Evolutionary conservation across 2,888 invertebrate species (phyloP).

Genomic region (Endotricha flammealis): DNA sequence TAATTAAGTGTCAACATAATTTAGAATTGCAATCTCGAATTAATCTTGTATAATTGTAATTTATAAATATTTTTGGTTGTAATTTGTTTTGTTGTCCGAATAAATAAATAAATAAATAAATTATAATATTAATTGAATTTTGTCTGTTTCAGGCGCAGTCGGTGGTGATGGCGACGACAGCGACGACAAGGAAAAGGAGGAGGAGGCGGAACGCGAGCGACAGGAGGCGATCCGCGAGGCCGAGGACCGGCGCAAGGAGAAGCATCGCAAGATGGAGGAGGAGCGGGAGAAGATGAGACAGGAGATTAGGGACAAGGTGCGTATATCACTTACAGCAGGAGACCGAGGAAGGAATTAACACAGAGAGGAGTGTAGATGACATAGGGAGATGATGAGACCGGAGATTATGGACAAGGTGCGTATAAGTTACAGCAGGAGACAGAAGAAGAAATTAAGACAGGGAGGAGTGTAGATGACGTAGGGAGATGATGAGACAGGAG

Average conservation of each 20-base stretch:
- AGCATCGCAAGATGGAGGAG: constrained; percentile 99
- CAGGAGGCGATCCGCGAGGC: constrained; percentile 98
- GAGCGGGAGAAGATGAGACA: constrained; percentile 99
- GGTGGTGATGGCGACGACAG: constrained; percentile 94
- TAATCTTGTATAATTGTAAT: too few species aligned
- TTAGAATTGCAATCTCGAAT: too few species aligned
- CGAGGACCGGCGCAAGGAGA: constrained; percentile 98
- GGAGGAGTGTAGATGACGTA: too few species aligned
- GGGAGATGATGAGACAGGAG: constrained; percentile 99
- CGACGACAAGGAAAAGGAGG: constrained; percentile 98
- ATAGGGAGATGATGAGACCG: constrained; percentile 99
- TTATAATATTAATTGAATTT: not conserved
- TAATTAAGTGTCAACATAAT: too few species aligned
- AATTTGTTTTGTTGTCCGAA: too few species aligned
- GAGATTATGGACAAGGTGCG: constrained; percentile 99
- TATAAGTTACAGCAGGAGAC: too few species aligned
- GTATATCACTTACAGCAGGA: too few species aligned
- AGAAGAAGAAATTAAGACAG: too few species aligned
- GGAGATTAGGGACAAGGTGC: constrained; percentile 99
- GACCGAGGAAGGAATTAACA: too few species aligned
- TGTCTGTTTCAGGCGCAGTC: constrained; percentile 86
- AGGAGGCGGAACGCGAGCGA: constrained; percentile 98
- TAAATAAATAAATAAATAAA: too few species aligned
- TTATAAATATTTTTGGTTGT: too few species aligned
- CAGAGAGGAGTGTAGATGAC: too few species aligned